These are phyloP conservation scores for Chelonoidis abingdonii DNA, from an alignment of 2,113 vertebrate species.

Conservation along the genomic window DNA sequence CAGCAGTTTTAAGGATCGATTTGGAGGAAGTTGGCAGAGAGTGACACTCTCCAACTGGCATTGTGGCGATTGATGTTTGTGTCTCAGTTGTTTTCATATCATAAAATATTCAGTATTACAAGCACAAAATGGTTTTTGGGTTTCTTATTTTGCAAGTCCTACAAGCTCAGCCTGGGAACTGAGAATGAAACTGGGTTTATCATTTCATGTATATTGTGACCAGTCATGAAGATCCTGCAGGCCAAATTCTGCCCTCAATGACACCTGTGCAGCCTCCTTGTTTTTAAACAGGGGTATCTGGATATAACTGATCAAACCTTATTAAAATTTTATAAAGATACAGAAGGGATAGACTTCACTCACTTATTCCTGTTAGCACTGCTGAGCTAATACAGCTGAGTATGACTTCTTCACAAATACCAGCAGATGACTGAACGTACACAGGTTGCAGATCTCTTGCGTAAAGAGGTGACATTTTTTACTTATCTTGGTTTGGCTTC, in stretches of 20 bases:
- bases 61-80: neutral
- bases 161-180: neutral
- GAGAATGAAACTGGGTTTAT: neutral
- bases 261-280: neutral
- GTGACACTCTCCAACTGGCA: rapidly evolving
- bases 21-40: neutral
- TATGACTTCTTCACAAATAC: rapidly evolving
- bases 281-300: neutral
- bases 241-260: neutral
- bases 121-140: neutral
- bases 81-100: neutral
- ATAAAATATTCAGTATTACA: neutral
- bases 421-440: rapidly evolving
- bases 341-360: neutral
- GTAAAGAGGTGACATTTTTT: neutral
- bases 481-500: neutral
- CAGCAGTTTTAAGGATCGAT: neutral
- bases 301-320: neutral
- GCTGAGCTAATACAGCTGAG: neutral
- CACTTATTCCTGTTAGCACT: neutral
- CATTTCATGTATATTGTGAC: neutral
- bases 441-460: neutral
- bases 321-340: neutral
- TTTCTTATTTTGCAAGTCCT: neutral
- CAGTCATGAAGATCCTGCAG: neutral